Conservation (phyloP, 2,888 invertebrate genomes). For the Saturnia japonica region DNA sequence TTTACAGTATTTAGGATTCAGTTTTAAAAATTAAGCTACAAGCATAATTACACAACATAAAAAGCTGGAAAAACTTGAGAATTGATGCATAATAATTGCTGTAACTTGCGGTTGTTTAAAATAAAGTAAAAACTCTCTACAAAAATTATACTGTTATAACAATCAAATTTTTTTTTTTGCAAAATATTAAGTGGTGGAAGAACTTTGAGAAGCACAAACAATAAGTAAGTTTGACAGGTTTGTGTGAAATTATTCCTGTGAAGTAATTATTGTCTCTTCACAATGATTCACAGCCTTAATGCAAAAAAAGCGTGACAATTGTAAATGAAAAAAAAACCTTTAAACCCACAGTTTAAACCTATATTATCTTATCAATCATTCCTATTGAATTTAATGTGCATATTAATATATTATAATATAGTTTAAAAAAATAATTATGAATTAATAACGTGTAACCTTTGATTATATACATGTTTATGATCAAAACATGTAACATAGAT, state of each 20-base stretch:
- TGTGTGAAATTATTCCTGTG: background rate
- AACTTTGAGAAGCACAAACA: conserved; percentile 2
- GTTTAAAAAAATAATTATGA: background rate
- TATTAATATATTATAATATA: too few species aligned
- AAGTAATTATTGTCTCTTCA: conserved; percentile 7
- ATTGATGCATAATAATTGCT: background rate
- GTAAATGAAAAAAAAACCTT: too few species aligned
- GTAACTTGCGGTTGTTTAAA: background rate
- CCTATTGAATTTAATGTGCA: background rate
- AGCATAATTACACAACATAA: background rate
- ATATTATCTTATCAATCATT: background rate
- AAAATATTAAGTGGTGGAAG: background rate
- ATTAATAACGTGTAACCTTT: background rate
- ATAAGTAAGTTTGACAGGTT: background rate
- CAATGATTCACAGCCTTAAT: background rate
- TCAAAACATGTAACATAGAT: too few species aligned
- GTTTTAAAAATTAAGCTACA: too few species aligned
- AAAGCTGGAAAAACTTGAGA: background rate
- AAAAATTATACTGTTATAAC: background rate
- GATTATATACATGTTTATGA: too few species aligned
- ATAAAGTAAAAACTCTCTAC: background rate
- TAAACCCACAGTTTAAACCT: too few species aligned
- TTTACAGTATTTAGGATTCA: too few species aligned
- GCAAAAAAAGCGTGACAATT: background rate
- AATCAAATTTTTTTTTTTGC: background rate